Base-by-base conservation (phyloP, 2,797 vertebrate genomes). In the Rhynchotus rufescens region DNA sequence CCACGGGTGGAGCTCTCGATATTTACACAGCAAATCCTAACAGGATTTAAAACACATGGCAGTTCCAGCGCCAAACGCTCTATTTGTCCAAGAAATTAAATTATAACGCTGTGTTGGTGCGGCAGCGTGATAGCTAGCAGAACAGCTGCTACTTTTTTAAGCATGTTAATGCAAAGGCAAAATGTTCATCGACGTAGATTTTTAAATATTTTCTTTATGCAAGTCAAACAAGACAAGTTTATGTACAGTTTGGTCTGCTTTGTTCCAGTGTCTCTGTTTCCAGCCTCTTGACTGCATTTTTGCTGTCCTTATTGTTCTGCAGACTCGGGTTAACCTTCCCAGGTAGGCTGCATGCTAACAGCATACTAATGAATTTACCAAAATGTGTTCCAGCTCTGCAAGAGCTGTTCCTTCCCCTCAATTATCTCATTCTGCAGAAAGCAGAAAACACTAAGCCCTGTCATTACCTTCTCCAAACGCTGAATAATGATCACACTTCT, bases 61-160 rank as follows among this genome's bases (percentile, higher is more conserved):
- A 54, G 61, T 89, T 32, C 17, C 61, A 61, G 26, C 44, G 78
- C 71, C 95, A 96, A 94, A 88, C 78, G 69, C 78, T 84, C 38
- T 88, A 67, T 62, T 69, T 56, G 49, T 81, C 96, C 80, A 95
- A 94, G 61, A 95, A 94, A 95, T 91, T 93, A 88, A 96, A 95
- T 89, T 89, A 84, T 54, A 91, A 68, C 82, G 73, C 71, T 80
- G 38, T 91, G 74, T 75, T 75, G 54, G 45, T 94, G 87, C 73
- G 90, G 80, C 76, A 82, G 77, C 52, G 65, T 80, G 83, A 86
- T 95, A 97, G 94, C 74, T 93, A 93, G 86, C 85, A 32, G 87
- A 95, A 87, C 88, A 92, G 81, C 85, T 96, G 93, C 91, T 89
- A 76, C 71, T 90, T 92, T 65, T 69, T 91, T 59, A 51, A 81